A percentile compares a stretch with the other conserved stretches of the same genome.
Conservation (phyloP, 2,888 invertebrate genomes). For the Drosophila merina region DNA sequence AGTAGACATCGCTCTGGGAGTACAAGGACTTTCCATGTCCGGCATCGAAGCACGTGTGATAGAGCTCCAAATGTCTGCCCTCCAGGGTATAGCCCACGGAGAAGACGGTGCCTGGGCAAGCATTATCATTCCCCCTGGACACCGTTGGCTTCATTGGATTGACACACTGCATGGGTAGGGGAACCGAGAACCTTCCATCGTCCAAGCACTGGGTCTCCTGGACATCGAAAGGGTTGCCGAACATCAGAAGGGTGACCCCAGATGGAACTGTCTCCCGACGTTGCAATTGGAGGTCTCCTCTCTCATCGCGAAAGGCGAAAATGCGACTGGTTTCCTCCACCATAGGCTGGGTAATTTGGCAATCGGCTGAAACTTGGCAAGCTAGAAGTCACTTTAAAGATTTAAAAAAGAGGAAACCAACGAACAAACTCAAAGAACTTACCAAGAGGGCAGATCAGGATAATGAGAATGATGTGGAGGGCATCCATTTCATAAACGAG, state of each 20-base stretch:
- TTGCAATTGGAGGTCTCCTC: constrained; percentile 39
- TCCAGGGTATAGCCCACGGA: constrained; percentile 50
- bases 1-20: constrained; percentile 56
- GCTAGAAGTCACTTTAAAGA: neutral
- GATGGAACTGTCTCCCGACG: constrained; percentile 55
- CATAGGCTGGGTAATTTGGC: constrained; percentile 5
- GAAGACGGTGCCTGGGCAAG: constrained; percentile 47
- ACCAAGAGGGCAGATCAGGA: neutral
- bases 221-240: constrained; percentile 46
- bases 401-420: neutral
- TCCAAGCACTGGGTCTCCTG: constrained; percentile 49
- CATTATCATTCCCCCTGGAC: constrained; percentile 1
- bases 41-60: constrained; percentile 53
- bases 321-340: constrained; percentile 59
- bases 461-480: neutral
- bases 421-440: constrained; percentile 32
- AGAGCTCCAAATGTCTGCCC: constrained; percentile 49
- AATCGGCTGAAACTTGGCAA: constrained; percentile 20
- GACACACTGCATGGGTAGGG: constrained; percentile 42
- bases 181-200: constrained; percentile 32
- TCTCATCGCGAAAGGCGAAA: constrained; percentile 50
- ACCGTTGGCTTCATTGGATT: constrained; percentile 45
- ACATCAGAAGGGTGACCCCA: constrained; percentile 43
- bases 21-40: constrained; percentile 42
- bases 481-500: neutral